Percentiles rank a stretch among this genome's conserved stretches.
phyloP scores from a whole-genome alignment of 2,797 vertebrate species.

The Pelobates cultripes region DNA sequence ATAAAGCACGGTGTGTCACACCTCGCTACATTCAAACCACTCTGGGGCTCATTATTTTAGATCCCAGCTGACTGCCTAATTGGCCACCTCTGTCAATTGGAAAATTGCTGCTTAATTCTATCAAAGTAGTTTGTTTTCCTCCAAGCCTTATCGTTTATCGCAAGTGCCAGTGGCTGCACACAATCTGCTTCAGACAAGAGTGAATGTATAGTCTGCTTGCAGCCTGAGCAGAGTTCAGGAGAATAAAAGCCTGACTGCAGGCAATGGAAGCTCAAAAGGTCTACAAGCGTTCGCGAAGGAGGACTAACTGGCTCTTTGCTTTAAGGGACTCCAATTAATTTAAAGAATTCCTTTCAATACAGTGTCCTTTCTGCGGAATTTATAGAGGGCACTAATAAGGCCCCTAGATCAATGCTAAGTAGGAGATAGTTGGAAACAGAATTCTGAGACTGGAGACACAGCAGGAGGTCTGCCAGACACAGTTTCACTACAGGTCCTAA shows the following conservation, averaged over 20 bases:
- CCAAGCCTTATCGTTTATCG: conserved; percentile 54
- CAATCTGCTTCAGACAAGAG: conserved; percentile 48
- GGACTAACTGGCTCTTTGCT: too few relatives aligned
- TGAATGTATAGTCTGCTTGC: neutral
- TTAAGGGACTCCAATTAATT: too few relatives aligned
- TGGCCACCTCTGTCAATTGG: conserved; percentile 57
- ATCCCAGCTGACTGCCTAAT: conserved; percentile 61
- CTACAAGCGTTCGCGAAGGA: too few relatives aligned
- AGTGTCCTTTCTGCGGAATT: too few relatives aligned
- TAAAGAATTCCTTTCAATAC: too few relatives aligned
- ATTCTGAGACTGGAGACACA: too few relatives aligned
- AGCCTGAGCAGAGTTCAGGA: neutral
- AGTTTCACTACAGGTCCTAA: too few relatives aligned
- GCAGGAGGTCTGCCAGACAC: too few relatives aligned
- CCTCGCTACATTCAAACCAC: neutral
- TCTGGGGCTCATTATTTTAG: conserved; percentile 45
- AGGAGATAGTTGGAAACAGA: too few relatives aligned
- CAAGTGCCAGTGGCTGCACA: conserved; percentile 18
- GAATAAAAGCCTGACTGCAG: neutral
- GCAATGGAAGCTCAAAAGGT: neutral
- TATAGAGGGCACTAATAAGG: too few relatives aligned
- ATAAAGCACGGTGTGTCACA: neutral
- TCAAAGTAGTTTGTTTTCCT: conserved; percentile 60
- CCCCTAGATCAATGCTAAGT: too few relatives aligned
- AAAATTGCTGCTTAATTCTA: conserved; percentile 52